These are phyloP conservation scores for Margarornis squamiger DNA, from an alignment of 2,797 vertebrate species.

Conservation along the genomic window DNA sequence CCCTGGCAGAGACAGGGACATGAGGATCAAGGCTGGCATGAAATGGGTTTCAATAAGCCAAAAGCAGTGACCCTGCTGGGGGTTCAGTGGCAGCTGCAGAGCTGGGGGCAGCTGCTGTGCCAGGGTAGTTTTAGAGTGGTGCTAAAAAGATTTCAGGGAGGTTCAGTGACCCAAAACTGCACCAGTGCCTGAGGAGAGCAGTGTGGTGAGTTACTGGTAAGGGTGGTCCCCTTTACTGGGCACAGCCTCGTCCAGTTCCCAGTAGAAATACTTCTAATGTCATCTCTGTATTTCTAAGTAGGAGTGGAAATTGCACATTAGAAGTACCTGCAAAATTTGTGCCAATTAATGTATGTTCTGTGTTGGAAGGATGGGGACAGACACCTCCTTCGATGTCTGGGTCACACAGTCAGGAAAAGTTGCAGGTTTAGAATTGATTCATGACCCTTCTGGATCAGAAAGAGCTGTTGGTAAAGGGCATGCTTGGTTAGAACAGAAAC, in stretches of 20 bases:
- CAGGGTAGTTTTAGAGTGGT: neutral
- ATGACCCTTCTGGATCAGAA: neutral
- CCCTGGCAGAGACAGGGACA: neutral
- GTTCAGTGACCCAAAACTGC: neutral
- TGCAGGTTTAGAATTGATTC: neutral
- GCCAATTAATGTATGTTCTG: neutral
- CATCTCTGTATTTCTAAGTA: neutral
- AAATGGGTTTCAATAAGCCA: neutral
- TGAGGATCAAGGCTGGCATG: neutral
- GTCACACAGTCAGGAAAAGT: neutral
- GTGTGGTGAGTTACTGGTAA: neutral
- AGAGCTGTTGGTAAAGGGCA: neutral
- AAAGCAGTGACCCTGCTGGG: neutral
- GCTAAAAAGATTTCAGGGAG: neutral
- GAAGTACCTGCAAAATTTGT: neutral
- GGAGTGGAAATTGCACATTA: neutral
- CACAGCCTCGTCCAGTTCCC: neutral
- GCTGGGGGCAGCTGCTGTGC: neutral
- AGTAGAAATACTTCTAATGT: neutral
- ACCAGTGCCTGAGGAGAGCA: neutral
- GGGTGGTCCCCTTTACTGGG: neutral
- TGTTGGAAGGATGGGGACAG: neutral
- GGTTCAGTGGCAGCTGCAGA: neutral
- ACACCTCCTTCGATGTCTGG: neutral
- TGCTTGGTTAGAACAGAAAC: neutral